phyloP scores from a whole-genome alignment of 2,113 vertebrate species.

The Notothenia coriiceps region DNA sequence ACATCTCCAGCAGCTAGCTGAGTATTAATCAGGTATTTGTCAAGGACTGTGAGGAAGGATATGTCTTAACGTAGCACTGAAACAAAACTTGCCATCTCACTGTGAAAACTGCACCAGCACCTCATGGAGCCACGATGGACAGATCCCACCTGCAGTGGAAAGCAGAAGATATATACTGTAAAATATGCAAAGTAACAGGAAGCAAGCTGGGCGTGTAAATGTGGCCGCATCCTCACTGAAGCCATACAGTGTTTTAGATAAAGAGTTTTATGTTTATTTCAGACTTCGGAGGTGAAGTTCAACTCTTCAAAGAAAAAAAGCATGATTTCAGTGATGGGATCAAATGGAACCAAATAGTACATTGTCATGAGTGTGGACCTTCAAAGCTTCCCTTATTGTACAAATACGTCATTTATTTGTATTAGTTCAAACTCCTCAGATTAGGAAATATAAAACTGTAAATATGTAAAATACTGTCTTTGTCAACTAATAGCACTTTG shows the following conservation, averaged over 20 bases:
- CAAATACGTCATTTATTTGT: conserved; percentile 57
- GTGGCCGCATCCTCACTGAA: conserved; percentile 13
- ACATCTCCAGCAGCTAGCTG: conserved; percentile 39
- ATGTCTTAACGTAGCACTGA: conserved; percentile 42
- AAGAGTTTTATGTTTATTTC: conserved; percentile 13
- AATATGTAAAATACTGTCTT: conserved; percentile 69
- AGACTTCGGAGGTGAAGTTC: neutral
- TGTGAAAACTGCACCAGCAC: conserved; percentile 71
- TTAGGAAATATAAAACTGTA: conserved; percentile 56
- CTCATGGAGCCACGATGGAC: conserved; percentile 30
- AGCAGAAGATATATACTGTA: neutral
- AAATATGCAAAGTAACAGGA: conserved; percentile 48
- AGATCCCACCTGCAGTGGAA: conserved; percentile 21
- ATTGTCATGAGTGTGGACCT: conserved; percentile 46
- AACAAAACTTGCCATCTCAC: conserved; percentile 63
- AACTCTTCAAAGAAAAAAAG: conserved; percentile 14
- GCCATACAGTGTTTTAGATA: conserved; percentile 10
- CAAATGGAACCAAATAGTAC: conserved; percentile 47
- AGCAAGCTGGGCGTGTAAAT: conserved; percentile 15
- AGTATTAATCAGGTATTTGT: conserved; percentile 30
- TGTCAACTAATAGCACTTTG: conserved; percentile 58
- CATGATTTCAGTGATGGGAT: conserved; percentile 36
- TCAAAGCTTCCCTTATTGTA: conserved; percentile 54
- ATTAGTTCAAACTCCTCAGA: conserved; percentile 51
- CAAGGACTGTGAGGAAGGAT: conserved; percentile 8